phyloP scores from a whole-genome alignment of 2,797 vertebrate genomes.

The Phrynocephalus forsythii region DNA sequence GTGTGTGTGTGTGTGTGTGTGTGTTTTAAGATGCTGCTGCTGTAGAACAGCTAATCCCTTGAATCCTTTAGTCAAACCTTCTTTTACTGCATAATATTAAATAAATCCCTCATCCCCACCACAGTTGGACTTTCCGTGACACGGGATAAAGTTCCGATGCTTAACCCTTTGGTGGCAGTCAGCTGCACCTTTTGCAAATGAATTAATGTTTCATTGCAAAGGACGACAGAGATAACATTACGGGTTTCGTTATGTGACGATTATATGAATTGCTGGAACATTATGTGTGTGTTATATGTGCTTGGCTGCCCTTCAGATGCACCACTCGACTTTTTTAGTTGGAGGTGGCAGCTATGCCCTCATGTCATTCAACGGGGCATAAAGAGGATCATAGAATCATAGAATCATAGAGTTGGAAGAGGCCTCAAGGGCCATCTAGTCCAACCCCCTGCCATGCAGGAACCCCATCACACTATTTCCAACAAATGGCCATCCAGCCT shows the following conservation, averaged over 20 bases:
- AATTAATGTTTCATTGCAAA: conserved; percentile 14
- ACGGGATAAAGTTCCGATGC: conserved; percentile 11
- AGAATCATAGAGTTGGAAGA: too few species aligned
- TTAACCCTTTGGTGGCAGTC: not conserved
- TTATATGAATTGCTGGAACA: not conserved
- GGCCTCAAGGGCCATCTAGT: too few species aligned
- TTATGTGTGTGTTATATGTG: not conserved
- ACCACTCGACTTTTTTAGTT: not conserved
- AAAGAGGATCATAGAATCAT: not conserved
- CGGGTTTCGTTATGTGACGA: not conserved
- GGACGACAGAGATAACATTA: not conserved
- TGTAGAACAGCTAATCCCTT: not conserved
- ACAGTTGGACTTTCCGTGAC: conserved; percentile 18
- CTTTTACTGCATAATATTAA: conserved; percentile 33
- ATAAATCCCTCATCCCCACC: not conserved
- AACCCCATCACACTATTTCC: too few species aligned
- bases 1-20: too few species aligned
- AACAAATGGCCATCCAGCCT: too few species aligned
- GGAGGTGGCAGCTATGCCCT: not conserved
- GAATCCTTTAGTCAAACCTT: conserved; percentile 20
- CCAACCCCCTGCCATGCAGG: too few species aligned
- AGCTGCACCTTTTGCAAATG: not conserved
- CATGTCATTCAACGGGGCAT: not conserved
- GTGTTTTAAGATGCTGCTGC: conserved; percentile 5
- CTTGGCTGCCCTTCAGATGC: not conserved